Percentiles rank a stretch among this genome's conserved stretches.
Conservation (phyloP, 2,888 invertebrate species). For the Euspilapteryx auroguttella region DNA sequence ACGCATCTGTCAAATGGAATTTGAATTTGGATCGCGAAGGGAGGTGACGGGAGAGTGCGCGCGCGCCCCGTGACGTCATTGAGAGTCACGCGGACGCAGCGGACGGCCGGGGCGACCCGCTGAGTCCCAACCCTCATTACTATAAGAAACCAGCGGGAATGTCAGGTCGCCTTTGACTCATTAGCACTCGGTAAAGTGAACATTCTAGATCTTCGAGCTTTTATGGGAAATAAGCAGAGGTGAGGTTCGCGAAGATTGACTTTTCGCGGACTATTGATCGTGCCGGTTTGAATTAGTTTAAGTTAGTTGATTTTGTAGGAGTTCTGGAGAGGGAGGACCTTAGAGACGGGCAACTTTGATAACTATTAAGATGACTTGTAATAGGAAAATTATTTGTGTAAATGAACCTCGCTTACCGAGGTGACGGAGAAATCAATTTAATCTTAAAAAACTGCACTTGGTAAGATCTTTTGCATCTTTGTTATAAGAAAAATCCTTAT, state of each 20-base stretch:
- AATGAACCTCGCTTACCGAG: too few species aligned
- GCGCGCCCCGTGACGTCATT: constrained; percentile 31
- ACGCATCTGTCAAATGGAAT: constrained; percentile 33
- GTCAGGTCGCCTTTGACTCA: constrained; percentile 15
- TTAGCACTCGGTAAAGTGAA: constrained; percentile 37
- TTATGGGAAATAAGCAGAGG: constrained; percentile 41
- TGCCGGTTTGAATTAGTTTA: constrained; percentile 21
- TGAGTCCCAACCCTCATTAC: constrained; percentile 15
- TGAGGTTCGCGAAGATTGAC: constrained; percentile 25
- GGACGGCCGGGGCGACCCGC: constrained; percentile 12
- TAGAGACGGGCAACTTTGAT: too few species aligned
- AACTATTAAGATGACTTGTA: too few species aligned
- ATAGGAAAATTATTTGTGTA: too few species aligned
- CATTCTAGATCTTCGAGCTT: constrained; percentile 39
- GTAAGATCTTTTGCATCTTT: too few species aligned
- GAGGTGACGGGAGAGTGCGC: constrained; percentile 24
- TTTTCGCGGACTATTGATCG: too few species aligned
- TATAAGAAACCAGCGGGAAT: constrained; percentile 8
- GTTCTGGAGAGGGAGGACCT: too few species aligned
- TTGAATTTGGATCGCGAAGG: constrained; percentile 23
- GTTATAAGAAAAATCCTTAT: too few species aligned
- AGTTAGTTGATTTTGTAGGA: constrained; percentile 11
- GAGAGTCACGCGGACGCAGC: constrained; percentile 24
- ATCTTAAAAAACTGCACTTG: too few species aligned
- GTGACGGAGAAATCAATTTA: too few species aligned